A percentile compares a stretch with the other conserved stretches of the same genome.
Conservation (phyloP, 2,888 invertebrate genomes). For the Ochropacha duplaris region DNA sequence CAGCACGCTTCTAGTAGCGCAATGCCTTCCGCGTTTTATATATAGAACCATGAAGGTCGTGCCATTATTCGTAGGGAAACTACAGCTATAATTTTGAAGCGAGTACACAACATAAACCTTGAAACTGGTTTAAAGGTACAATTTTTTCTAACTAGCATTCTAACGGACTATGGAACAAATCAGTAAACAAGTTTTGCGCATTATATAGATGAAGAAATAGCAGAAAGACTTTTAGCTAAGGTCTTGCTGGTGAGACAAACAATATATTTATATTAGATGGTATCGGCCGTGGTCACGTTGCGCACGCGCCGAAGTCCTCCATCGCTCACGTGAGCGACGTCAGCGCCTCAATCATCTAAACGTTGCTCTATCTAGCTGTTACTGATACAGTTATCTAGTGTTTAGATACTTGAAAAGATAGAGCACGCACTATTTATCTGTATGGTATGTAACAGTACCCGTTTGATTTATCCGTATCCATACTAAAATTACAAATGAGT, state of each 20-base stretch:
- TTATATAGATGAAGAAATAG: neutral
- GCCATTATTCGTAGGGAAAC: slow-evolving; percentile 61
- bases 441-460: neutral
- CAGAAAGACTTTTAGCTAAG: neutral
- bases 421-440: slow-evolving; percentile 14
- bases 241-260: neutral
- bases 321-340: slow-evolving; percentile 51
- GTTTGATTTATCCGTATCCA: no score
- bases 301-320: slow-evolving; percentile 41
- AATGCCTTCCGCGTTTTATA: slow-evolving; percentile 79
- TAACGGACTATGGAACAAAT: slow-evolving; percentile 38
- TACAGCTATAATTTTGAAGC: slow-evolving; percentile 48
- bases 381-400: slow-evolving; percentile 35
- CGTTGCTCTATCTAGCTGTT: slow-evolving; percentile 32
- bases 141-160: slow-evolving; percentile 29
- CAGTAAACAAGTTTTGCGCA: slow-evolving; percentile 28
- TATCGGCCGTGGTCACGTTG: slow-evolving; percentile 47
- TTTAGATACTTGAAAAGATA: slow-evolving; percentile 31
- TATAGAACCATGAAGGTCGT: slow-evolving; percentile 76
- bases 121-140: slow-evolving; percentile 30
- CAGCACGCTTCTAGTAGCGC: slow-evolving; percentile 63
- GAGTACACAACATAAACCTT: slow-evolving; percentile 54
- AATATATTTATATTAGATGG: slow-evolving; percentile 6
- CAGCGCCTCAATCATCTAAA: slow-evolving; percentile 21
- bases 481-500: no score